Base-by-base conservation (phyloP, 2,888 invertebrate species). In the Endotricha flammealis region DNA sequence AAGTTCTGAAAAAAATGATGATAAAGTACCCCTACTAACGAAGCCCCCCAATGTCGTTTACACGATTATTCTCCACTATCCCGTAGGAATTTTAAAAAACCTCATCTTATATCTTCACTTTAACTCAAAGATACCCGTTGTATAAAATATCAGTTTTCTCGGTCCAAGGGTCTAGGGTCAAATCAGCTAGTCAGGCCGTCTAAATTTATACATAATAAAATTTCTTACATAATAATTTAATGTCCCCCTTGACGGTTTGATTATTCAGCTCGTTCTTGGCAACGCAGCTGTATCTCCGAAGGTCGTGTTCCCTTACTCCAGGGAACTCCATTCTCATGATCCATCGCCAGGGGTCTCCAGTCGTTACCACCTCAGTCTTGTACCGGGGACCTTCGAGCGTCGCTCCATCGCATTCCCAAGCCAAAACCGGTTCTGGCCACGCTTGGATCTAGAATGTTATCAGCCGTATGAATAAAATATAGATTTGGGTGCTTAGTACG, bases 361-460 rank as follows among this genome's bases (percentile, higher is more conserved):
- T 78, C 6, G 74, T 39, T 1, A 59, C 46, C 24, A 80, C 74
- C 23, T 86, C 83, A 0, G 69, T 77, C 31, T 61, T 64, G 57
- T 73, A 81, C n/a, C 83, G 56, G 1, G 63, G 52, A 0, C 80
- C 77, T 66, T 94, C 94, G 4, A 96, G 74, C 5, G 94, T 89
- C 14, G 91, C 86, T 1, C 94, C 95, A 54, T 95, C 93, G 9
- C 91, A 88, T 62, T 95, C 94, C 97, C 97, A 97, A 53, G 95
- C 95, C 32, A 93, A 88, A 0, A 95, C 90, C 0, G 96, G 92
- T 56, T 94, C 93, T 0, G 96, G 96, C 77, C 92, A 96, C 0
- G 95, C 95, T 81, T 97, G 96, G 12, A 95, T 91, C 89, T 89
- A 49, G 4, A 41, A 25, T 27, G 4, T n/a, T n/a, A n/a, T n/a